Evolutionary conservation across 2,113 vertebrate species (phyloP).

Genomic region (Lanius collurio): DNA sequence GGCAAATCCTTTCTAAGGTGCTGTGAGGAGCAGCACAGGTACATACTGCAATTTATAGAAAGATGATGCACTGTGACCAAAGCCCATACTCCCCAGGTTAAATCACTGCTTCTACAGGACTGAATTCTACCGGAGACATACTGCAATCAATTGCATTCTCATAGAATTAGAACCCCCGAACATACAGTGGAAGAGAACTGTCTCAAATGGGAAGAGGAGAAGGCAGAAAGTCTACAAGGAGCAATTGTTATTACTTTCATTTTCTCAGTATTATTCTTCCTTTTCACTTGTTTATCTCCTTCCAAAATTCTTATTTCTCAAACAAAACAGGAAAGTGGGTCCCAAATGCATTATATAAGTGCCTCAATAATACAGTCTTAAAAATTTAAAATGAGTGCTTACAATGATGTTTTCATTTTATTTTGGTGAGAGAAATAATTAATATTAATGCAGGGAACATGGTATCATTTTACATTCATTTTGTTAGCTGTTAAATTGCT

Average conservation of each 20-base stretch:
- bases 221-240: background rate
- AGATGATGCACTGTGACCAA: background rate
- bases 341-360: background rate
- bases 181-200: background rate
- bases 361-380: background rate
- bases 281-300: background rate
- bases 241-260: background rate
- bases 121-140: background rate
- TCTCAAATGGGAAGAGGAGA: background rate
- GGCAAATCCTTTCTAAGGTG: background rate
- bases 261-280: background rate
- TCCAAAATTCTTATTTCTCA: background rate
- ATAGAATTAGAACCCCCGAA: background rate
- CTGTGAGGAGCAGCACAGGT: background rate
- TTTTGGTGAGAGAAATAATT: constrained; percentile 32
- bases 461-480: constrained; percentile 13
- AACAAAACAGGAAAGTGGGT: background rate
- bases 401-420: background rate
- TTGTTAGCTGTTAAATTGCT: constrained; percentile 14
- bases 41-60: background rate
- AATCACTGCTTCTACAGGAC: background rate
- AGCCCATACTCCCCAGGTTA: background rate
- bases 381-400: background rate
- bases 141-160: background rate
- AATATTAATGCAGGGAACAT: constrained; percentile 21